A percentile compares a stretch with the other conserved stretches of the same genome.
Evolutionary conservation across 2,797 vertebrate species (phyloP).

Genomic region (Limosa lapponica): DNA sequence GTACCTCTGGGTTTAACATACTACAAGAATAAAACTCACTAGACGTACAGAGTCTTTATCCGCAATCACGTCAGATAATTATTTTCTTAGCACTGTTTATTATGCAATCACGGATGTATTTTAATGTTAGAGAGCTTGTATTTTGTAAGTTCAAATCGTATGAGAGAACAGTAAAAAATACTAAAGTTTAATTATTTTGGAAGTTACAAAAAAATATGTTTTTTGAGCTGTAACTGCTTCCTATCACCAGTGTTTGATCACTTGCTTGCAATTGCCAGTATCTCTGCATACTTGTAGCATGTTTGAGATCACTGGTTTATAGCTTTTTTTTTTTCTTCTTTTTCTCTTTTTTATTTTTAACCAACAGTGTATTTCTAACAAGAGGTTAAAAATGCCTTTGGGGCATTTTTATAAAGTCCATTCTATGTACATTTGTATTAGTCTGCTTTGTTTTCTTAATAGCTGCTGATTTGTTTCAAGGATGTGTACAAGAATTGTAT

Average conservation of each 20-base stretch:
- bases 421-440: not conserved
- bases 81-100: slow-evolving; percentile 70
- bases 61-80: slow-evolving; percentile 59
- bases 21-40: slow-evolving; percentile 19
- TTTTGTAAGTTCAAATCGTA: slow-evolving; percentile 48
- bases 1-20: slow-evolving; percentile 39
- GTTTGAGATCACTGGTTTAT: not conserved
- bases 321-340: not conserved
- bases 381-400: slow-evolving; percentile 11
- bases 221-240: slow-evolving; percentile 8
- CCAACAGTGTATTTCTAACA: not conserved
- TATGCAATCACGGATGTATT: slow-evolving; percentile 62
- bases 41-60: slow-evolving; percentile 36
- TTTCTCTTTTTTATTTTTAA: not conserved
- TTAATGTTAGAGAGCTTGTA: slow-evolving; percentile 67
- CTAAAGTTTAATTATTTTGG: slow-evolving; percentile 39
- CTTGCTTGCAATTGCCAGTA: slow-evolving; percentile 14
- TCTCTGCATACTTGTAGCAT: not conserved
- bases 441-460: slow-evolving; percentile 17
- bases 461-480: slow-evolving; percentile 19
- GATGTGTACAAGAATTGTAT: not conserved
- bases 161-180: slow-evolving; percentile 2
- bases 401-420: slow-evolving; percentile 2
- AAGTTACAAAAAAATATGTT: not conserved
- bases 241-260: not conserved